phyloP scores from a whole-genome alignment of 2,113 vertebrate genomes.

The Dendrocopos noguchii region DNA sequence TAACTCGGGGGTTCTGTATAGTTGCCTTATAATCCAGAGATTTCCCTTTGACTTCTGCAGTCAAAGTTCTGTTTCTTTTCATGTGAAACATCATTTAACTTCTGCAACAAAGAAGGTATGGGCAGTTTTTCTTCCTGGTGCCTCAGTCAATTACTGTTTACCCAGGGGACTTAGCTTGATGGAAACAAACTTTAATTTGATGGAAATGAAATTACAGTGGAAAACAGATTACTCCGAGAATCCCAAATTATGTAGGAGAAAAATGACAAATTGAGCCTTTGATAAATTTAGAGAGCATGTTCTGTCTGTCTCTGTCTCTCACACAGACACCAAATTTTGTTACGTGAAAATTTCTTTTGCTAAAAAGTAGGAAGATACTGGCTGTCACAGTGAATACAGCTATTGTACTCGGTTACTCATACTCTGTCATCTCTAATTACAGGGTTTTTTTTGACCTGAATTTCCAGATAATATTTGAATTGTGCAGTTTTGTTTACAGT shows the following conservation, averaged over 20 bases:
- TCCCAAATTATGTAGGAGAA: slow-evolving; percentile 5
- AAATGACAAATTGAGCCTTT: not conserved
- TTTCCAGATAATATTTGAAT: not conserved
- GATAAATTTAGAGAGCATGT: not conserved
- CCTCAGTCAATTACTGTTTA: not conserved
- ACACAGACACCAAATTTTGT: not conserved
- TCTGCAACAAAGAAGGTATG: not conserved
- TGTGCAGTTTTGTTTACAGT: not conserved
- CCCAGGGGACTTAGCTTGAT: not conserved
- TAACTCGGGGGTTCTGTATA: not conserved
- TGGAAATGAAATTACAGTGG: not conserved
- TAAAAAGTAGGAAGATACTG: not conserved
- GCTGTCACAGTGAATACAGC: not conserved
- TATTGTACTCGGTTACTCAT: not conserved
- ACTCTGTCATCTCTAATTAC: not conserved
- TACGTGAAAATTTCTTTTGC: not conserved
- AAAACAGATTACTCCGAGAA: slow-evolving; percentile 25
- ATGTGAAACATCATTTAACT: not conserved
- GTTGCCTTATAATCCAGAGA: not conserved
- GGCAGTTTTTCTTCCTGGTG: not conserved
- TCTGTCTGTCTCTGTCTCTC: not conserved
- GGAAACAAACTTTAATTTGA: not conserved
- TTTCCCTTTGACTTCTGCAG: not conserved
- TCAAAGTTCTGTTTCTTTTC: not conserved
- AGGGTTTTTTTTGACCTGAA: not conserved